Evolutionary conservation across 2,888 invertebrate genomes (phyloP), one percentile per base, ranked within the genome.

Genomic region (Hydriomena furcata): DNA sequence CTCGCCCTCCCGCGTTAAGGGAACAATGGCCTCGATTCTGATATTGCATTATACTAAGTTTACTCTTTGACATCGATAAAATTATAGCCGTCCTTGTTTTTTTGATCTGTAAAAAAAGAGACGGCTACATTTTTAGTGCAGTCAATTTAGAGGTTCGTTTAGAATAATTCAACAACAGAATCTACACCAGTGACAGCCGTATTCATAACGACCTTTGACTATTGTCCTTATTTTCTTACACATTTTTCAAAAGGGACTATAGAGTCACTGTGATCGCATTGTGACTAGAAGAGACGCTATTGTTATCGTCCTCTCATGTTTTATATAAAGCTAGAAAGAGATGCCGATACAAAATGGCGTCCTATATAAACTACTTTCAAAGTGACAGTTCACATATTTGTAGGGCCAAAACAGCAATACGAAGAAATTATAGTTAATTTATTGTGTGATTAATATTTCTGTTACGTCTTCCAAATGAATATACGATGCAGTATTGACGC

Each of bases 381-480:
- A 17, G 17, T 7, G 3, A 31, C 8, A 38, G 30, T 23, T 28
- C 20, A 32, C 32, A n/a, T 35, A 11, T 35, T 23, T 31, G 40
- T 23, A 21, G 12, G 40, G 46, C 38, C 38, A 46, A 32, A 46
- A 38, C 37, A 46, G 45, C 37, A 46, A 46, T 38, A 45, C 17
- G 31, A 49, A 12, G 27, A 55, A 51, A 57, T 56, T 55, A 58
- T 68, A 65, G 58, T 66, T 68, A 66, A 65, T 71, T 65, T 60
- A 60, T 60, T 61, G 63, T 52, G 49, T 66, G 55, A 56, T 63
- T 63, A 63, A 58, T 55, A 52, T 68, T 71, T 71, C 65, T 68
- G 64, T 77, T 72, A 72, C 54, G 79, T 79, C 79, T 79, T 79
- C 79, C 79, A 79, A 79, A 68, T 71, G 63, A 68, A 73, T 65